Base-by-base conservation (phyloP, 2,888 invertebrate genomes). In the Drosophila emarginata region DNA sequence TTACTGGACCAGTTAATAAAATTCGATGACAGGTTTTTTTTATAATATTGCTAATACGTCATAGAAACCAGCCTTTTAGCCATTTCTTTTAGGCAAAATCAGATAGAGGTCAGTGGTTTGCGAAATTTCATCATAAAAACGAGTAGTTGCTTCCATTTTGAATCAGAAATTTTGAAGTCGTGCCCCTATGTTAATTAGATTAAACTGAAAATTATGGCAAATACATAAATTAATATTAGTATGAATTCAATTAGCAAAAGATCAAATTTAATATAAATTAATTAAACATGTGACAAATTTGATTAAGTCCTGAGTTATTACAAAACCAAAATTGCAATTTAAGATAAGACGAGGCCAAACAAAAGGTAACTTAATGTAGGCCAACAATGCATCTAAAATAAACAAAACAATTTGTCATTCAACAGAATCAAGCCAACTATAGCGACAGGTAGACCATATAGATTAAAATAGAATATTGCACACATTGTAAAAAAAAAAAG, bases 401-500 rank as follows among this genome's bases (percentile, higher is more conserved):
- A 11, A 23, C 7, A 51, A 18, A 51, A 61, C 67, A 59, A 74
- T 67, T 68, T 62, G 72, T 74, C 67, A 72, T 68, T 54, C 45
- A 28, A 28, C 39, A 57, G 58, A 59, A 68, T 54, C 66, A 69
- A 66, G 32, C 32, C 32, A 45, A 67, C 60, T 74, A 61, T 21
- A 54, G 28, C 67, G 40, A 58, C 63, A 67, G 61, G 70, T 64
- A 70, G 60, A 53, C 63, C 61, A 69, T 70, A 78, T 69, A 71
- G 85, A 79, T 77, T 82, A 67, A 82, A 85, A 77, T 82, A 85
- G 74, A 77, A 80, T 54, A 54, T 12, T 36, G 36, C 50, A 57
- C 50, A 57, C 60, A 18, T 28, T 4, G 4, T 28, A 32, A 1
- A 32, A 32, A 57, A 40, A 39, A 39, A 64, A 52, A 52, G 18